Evolutionary conservation across 1,140 invertebrate genomes (phyloP).

Genomic region (Melitaea cinxia): DNA sequence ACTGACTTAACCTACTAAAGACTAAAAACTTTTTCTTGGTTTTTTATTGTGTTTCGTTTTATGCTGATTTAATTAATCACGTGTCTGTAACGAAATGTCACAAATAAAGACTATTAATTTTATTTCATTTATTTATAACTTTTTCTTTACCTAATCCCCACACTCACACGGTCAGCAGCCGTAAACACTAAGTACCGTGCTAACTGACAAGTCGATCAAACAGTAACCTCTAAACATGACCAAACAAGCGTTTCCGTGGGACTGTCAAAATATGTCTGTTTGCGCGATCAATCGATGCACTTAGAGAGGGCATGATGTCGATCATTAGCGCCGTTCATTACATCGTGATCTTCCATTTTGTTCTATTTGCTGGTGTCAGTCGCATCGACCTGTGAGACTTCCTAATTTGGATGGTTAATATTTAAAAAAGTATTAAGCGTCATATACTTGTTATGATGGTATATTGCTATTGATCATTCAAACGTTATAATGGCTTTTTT

Average conservation of each 20-base stretch:
- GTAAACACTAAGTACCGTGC: background rate
- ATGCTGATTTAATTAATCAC: no score
- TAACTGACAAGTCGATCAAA: slow-evolving; percentile 30
- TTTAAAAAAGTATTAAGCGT: background rate
- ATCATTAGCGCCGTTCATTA: slow-evolving; percentile 30
- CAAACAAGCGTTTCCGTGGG: slow-evolving; percentile 41
- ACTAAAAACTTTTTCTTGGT: no score
- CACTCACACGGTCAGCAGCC: no score
- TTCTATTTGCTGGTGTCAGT: slow-evolving; percentile 30
- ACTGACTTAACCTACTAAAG: no score
- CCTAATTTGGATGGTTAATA: slow-evolving; percentile 4
- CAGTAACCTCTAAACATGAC: slow-evolving; percentile 34
- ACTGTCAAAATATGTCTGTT: slow-evolving; percentile 42
- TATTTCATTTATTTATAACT: no score
- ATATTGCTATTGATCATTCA: no score
- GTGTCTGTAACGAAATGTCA: no score
- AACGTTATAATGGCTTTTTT: no score
- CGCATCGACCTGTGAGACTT: background rate
- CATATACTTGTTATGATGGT: no score
- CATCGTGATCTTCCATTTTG: slow-evolving; percentile 44
- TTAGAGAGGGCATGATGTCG: slow-evolving; percentile 36
- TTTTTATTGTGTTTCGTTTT: no score
- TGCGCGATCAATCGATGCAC: slow-evolving; percentile 33
- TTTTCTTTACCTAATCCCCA: no score
- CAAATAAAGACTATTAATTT: no score